Conservation (phyloP, 2,797 vertebrate species). For the Oreochromis grahami region DNA sequence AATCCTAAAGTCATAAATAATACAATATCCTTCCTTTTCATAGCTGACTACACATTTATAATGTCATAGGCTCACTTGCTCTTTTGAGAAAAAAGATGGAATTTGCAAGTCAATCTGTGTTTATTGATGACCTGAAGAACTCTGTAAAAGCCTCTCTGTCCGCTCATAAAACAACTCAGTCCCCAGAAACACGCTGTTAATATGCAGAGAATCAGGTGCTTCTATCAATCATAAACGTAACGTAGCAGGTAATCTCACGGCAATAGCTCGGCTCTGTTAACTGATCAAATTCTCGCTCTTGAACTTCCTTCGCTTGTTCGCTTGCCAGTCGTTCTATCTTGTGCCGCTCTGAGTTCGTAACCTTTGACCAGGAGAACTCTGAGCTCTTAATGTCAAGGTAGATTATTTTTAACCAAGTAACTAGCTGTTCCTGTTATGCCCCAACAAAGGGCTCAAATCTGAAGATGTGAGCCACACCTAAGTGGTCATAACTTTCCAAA, state of each 20-base stretch:
- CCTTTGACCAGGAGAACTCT: slow-evolving; percentile 49
- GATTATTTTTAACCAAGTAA: neutral
- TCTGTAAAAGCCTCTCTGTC: slow-evolving; percentile 24
- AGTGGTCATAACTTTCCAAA: neutral
- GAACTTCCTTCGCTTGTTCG: slow-evolving; percentile 15
- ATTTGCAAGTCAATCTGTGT: slow-evolving; percentile 1
- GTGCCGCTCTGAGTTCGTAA: slow-evolving; percentile 16
- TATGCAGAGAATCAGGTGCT: slow-evolving; percentile 58
- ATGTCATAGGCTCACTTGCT: neutral
- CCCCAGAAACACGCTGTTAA: slow-evolving; percentile 33
- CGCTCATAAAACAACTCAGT: slow-evolving; percentile 47
- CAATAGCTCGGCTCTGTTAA: neutral
- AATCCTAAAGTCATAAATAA: neutral
- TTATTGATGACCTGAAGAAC: slow-evolving; percentile 9
- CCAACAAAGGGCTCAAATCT: neutral
- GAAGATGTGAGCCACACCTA: neutral
- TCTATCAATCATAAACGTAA: slow-evolving; percentile 67
- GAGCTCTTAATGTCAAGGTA: neutral
- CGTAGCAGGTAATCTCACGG: slow-evolving; percentile 37
- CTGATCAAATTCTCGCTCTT: slow-evolving; percentile 24
- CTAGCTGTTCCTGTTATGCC: slow-evolving; percentile 57
- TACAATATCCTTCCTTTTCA: slow-evolving; percentile 10
- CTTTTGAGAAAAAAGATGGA: slow-evolving; percentile 3
- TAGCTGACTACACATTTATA: neutral
- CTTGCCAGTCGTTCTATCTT: neutral